Base-by-base conservation (phyloP, 2,888 invertebrate species). In the Incurvaria masculella region DNA sequence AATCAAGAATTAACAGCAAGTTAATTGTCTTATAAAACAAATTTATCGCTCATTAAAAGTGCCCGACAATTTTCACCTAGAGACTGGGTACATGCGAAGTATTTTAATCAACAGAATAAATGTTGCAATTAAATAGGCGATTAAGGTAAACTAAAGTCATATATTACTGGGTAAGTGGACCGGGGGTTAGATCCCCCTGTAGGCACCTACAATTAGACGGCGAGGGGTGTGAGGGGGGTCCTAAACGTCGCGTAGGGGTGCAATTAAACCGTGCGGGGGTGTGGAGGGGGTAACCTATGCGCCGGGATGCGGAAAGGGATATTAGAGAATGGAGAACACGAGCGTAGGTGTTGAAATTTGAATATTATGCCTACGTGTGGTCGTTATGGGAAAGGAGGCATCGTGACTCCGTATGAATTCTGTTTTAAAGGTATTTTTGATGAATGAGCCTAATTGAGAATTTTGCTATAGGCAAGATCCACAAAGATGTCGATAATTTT, bases 21-120 rank as follows among this genome's bases (percentile, higher is more conserved):
- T 33, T 33, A 33, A 33, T 33, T 14, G 33, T 33, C 33, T 33
- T 33, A 33, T 33, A 33, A 33, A 11, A n/a, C 33, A 33, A 33
- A 33, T 33, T 33, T 33, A 33, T 33, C 33, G 33, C 33, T 4
- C 33, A 33, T 33, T 33, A 33, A 33, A 33, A 14, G 11, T 4
- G 33, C 33, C 14, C 33, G 33, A 33, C 33, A 33, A 33, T 14
- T 33, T 33, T 33, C 33, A 33, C 33, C 33, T 33, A n/a, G 14
- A 33, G 33, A 66, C 69, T 47, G 49, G n/a, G n/a, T 68, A 60
- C 63, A 53, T 57, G 61, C 61, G 63, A 62, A 69, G 68, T 69
- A 69, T 74, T 75, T 73, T 74, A 76, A 78, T 75, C 69, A 76
- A 75, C 67, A 70, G 67, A 72, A 75, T 74, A 74, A 73, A 76